Percentiles rank a stretch among this genome's conserved stretches.
phyloP scores from a whole-genome alignment of 2,888 invertebrate species.

The Luperina testacea region DNA sequence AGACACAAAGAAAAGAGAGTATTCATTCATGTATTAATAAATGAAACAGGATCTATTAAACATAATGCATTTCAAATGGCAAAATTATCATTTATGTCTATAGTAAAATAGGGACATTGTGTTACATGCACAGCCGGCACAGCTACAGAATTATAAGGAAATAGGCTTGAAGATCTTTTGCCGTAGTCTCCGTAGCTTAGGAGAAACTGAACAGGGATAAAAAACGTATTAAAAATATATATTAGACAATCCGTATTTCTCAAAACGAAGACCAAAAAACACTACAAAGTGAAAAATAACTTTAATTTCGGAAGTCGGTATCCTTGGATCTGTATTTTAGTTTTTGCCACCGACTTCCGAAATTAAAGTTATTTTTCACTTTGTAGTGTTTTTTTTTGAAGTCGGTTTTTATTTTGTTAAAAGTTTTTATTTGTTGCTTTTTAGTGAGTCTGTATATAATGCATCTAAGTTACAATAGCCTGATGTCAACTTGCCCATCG shows the following conservation, averaged over 20 bases:
- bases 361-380: no score
- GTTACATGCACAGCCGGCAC: slow-evolving; percentile 17
- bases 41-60: slow-evolving; percentile 14
- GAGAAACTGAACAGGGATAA: not conserved
- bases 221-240: not conserved
- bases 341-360: no score
- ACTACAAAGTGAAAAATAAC: no score
- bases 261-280: not conserved
- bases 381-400: no score
- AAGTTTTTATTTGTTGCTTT: no score
- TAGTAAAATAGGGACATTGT: not conserved
- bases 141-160: not conserved
- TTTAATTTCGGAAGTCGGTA: no score
- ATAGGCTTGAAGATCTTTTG: not conserved
- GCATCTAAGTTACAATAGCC: no score
- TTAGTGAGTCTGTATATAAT: no score
- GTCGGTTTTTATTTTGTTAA: no score
- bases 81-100: not conserved
- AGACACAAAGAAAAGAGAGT: not conserved
- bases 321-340: no score
- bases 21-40: not conserved
- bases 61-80: not conserved
- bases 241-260: not conserved
- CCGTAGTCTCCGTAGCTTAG: not conserved
- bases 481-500: no score